phyloP scores from a whole-genome alignment of 2,797 vertebrate genomes.

The Sparus aurata region DNA sequence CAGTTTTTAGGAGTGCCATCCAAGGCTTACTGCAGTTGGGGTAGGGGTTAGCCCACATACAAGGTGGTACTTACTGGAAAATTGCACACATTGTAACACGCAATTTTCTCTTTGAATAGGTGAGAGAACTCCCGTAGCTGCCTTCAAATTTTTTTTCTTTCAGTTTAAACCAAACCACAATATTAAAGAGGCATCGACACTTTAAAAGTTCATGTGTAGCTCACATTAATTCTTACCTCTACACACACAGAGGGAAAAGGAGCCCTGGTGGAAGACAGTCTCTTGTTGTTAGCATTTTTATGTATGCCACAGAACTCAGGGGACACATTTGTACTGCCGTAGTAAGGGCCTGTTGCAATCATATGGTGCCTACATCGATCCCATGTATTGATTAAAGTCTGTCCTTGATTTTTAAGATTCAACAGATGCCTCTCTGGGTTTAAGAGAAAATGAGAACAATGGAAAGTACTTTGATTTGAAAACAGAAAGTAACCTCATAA shows the following conservation, averaged over 20 bases:
- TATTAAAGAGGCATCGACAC: not conserved
- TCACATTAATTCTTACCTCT: conserved; percentile 47
- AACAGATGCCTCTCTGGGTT: conserved; percentile 59
- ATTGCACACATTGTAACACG: not conserved
- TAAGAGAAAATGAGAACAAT: conserved; percentile 65
- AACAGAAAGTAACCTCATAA: conserved; percentile 48
- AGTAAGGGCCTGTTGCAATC: conserved; percentile 76
- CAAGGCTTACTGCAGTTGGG: conserved; percentile 14
- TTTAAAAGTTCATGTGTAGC: conserved; percentile 63
- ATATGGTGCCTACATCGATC: conserved; percentile 73
- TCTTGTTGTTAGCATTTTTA: conserved; percentile 62
- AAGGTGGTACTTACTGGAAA: conserved; percentile 11
- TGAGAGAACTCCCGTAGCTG: not conserved
- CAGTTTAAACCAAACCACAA: conserved; percentile 22
- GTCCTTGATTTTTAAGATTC: conserved; percentile 73
- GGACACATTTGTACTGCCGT: conserved; percentile 77
- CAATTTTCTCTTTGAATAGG: conserved; percentile 3
- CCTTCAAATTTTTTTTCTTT: conserved; percentile 27
- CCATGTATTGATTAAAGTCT: conserved; percentile 70
- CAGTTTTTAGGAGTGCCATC: conserved; percentile 16
- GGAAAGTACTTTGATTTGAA: conserved; percentile 38
- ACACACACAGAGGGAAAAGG: conserved; percentile 49
- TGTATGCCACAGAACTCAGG: conserved; percentile 67
- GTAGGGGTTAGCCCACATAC: conserved; percentile 17
- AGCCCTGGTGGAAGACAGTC: conserved; percentile 28